Conservation (phyloP, 2,797 vertebrate genomes). For the Meriones psammophilus region DNA sequence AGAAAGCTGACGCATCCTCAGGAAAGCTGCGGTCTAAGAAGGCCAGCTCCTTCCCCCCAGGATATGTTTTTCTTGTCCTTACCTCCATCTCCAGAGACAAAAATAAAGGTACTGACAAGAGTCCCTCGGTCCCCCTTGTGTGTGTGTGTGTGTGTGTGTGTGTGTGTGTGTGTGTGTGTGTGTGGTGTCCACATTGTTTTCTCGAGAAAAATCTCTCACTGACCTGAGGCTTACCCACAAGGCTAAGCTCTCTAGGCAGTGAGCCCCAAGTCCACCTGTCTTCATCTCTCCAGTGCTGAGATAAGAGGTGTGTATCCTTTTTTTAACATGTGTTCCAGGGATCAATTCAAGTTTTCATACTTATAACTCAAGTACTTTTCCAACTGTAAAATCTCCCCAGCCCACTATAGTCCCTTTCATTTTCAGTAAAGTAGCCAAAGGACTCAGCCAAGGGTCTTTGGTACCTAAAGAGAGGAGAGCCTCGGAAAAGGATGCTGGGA, state of each 20-base stretch:
- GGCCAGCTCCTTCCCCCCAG: neutral
- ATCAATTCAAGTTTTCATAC: neutral
- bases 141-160: neutral
- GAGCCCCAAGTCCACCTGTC: neutral
- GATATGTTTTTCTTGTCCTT: neutral
- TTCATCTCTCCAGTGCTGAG: neutral
- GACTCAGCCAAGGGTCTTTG: neutral
- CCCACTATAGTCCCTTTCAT: neutral
- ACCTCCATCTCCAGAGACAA: neutral
- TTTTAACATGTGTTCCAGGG: neutral
- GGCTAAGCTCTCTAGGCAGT: neutral
- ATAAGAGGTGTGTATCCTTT: neutral
- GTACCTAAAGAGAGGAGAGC: neutral
- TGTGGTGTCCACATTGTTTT: neutral
- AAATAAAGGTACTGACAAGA: neutral
- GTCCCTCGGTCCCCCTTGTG: neutral
- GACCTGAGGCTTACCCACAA: neutral
- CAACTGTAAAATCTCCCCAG: neutral
- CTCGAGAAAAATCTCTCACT: neutral
- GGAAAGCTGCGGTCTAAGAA: neutral
- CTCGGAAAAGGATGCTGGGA: neutral
- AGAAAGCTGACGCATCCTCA: neutral
- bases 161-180: neutral
- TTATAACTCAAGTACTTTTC: neutral
- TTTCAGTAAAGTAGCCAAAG: conserved; percentile 13